These are phyloP conservation scores for Diarsia brunnea DNA, from an alignment of 2,888 invertebrate genomes.

Conservation along the genomic window DNA sequence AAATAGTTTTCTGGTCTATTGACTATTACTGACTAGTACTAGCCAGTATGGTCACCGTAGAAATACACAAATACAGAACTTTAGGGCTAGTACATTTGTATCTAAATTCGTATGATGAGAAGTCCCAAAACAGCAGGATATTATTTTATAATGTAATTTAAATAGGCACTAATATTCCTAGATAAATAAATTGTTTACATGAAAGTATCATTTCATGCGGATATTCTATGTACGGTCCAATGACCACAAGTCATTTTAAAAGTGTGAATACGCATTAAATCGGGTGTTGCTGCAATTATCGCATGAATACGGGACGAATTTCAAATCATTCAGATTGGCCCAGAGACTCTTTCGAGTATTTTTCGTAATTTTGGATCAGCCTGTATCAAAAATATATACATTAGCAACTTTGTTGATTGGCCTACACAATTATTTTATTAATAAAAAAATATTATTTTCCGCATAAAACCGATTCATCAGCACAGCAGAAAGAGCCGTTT, in stretches of 20 bases:
- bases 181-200: background rate
- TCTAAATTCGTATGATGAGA: background rate
- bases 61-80: background rate
- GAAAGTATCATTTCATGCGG: constrained; percentile 24
- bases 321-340: background rate
- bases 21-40: too few species aligned
- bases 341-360: background rate
- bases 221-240: constrained; percentile 21
- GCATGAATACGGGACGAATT: background rate
- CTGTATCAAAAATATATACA: background rate
- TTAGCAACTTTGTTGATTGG: background rate
- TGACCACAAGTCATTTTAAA: constrained; percentile 22
- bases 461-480: background rate
- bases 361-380: background rate
- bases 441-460: background rate
- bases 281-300: background rate
- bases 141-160: background rate
- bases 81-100: background rate
- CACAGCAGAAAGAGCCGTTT: background rate
- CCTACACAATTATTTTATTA: background rate
- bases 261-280: constrained; percentile 13
- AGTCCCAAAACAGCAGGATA: background rate
- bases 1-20: too few species aligned
- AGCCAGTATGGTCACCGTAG: too few species aligned
- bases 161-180: background rate